Conservation (phyloP, 1,140 invertebrate species). For the Hyles euphorbiae region DNA sequence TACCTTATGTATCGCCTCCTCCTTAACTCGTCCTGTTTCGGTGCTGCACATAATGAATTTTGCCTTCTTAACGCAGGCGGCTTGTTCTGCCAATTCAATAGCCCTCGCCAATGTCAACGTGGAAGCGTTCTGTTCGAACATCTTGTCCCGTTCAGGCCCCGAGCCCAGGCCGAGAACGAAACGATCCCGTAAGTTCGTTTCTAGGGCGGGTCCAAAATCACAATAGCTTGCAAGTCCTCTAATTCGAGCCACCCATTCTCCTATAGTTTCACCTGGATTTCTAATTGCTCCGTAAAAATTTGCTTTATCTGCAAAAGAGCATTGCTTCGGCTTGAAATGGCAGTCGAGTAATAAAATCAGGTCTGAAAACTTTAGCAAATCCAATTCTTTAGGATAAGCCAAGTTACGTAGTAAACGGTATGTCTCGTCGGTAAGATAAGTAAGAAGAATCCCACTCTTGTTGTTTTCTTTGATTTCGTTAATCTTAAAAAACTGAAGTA, state of each 20-base stretch:
- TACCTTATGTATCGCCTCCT: conserved; percentile 8
- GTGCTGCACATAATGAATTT: background rate
- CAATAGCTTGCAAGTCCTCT: too few relatives aligned
- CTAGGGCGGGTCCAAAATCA: too few relatives aligned
- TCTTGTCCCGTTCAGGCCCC: too few relatives aligned
- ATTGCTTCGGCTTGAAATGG: conserved; percentile 27
- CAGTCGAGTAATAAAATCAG: conserved; percentile 6
- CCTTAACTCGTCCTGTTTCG: conserved; percentile 1
- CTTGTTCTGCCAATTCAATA: conserved; percentile 8
- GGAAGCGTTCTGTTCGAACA: too few relatives aligned
- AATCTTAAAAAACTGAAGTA: conserved; percentile 11
- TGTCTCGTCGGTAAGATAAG: conserved; percentile 18
- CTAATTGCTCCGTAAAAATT: conserved; percentile 15
- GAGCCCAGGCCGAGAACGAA: too few relatives aligned
- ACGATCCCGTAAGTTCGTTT: too few relatives aligned
- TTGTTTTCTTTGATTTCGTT: conserved; percentile 11
- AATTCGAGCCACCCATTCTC: too few relatives aligned
- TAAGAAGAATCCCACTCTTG: conserved; percentile 15
- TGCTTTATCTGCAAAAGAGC: conserved; percentile 16
- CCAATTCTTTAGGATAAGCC: conserved; percentile 14
- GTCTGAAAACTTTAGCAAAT: conserved; percentile 8
- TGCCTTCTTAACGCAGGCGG: conserved; percentile 8
- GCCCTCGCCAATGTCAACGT: too few relatives aligned
- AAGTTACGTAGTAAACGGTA: conserved; percentile 19
- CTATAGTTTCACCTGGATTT: too few relatives aligned